A percentile compares a stretch with the other conserved stretches of the same genome.
phyloP scores from a whole-genome alignment of 2,113 vertebrate species.

The Platichthys flesus region DNA sequence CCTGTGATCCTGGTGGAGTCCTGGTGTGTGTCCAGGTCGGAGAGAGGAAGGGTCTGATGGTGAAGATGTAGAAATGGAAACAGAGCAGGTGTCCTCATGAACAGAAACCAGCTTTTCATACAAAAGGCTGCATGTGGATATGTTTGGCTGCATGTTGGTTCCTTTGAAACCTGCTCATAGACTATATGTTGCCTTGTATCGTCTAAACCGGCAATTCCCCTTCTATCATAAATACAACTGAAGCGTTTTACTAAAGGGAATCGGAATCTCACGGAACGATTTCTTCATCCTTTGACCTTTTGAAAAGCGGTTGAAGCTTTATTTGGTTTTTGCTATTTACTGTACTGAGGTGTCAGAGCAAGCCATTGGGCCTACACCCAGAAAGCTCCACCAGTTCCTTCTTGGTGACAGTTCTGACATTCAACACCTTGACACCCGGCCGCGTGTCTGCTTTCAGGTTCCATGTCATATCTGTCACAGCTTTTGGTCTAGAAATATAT shows the following conservation, averaged over 20 bases:
- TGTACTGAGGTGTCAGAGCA: neutral
- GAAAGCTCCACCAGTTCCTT: neutral
- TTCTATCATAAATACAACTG: neutral
- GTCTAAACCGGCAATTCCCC: neutral
- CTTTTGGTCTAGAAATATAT: neutral
- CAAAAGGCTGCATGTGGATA: no score
- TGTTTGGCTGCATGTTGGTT: neutral
- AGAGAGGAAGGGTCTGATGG: no score
- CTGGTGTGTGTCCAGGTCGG: neutral
- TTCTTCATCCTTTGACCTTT: neutral
- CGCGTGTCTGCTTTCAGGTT: constrained; percentile 25
- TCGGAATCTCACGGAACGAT: neutral
- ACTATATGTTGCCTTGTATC: neutral
- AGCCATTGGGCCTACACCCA: neutral
- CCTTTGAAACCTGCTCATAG: neutral
- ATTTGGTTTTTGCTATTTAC: neutral
- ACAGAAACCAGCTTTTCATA: no score
- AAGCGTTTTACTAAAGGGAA: neutral
- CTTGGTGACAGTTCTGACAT: constrained; percentile 6
- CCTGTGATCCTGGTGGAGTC: no score
- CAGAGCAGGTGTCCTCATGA: no score
- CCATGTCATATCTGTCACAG: neutral
- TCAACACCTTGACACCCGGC: constrained; percentile 4
- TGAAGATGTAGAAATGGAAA: neutral
- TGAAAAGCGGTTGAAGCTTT: neutral